A percentile compares a stretch with the other conserved stretches of the same genome.
Evolutionary conservation across 64 coral and sea anemone species (phyloP).

Genomic region (Hydrozoanthus tunicans): DNA sequence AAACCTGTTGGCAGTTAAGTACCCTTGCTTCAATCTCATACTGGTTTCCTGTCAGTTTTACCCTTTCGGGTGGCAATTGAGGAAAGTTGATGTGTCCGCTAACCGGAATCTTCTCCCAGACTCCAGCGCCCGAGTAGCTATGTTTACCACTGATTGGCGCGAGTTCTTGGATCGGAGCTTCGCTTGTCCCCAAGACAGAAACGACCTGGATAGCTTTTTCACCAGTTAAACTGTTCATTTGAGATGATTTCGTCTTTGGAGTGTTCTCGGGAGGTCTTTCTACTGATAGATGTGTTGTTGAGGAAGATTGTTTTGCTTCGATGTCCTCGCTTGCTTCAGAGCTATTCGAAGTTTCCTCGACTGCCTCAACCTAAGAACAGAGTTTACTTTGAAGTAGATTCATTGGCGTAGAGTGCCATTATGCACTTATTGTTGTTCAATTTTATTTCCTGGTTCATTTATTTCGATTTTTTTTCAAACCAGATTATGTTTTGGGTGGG

Average conservation of each 20-base stretch:
- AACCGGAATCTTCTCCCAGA: slow-evolving; percentile 15
- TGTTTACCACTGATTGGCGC: not conserved
- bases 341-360: not conserved
- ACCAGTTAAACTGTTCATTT: not conserved
- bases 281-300: not conserved
- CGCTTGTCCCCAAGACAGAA: no score
- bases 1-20: slow-evolving; percentile 5
- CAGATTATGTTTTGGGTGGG: no score
- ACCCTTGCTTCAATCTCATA: slow-evolving; percentile 44
- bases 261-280: not conserved
- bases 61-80: not conserved
- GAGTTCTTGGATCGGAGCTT: not conserved
- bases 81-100: not conserved
- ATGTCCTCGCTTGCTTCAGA: not conserved
- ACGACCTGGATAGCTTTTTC: not conserved
- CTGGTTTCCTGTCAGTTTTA: slow-evolving; percentile 20
- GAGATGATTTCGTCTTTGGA: not conserved
- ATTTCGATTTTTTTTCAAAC: no score
- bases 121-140: not conserved
- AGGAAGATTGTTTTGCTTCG: not conserved
- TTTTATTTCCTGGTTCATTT: no score
- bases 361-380: not conserved
- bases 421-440: not conserved
- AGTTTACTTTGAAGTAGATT: not conserved
- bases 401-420: no score